Conservation (phyloP, 2,113 vertebrate genomes). For the Brevimyrus niger region DNA sequence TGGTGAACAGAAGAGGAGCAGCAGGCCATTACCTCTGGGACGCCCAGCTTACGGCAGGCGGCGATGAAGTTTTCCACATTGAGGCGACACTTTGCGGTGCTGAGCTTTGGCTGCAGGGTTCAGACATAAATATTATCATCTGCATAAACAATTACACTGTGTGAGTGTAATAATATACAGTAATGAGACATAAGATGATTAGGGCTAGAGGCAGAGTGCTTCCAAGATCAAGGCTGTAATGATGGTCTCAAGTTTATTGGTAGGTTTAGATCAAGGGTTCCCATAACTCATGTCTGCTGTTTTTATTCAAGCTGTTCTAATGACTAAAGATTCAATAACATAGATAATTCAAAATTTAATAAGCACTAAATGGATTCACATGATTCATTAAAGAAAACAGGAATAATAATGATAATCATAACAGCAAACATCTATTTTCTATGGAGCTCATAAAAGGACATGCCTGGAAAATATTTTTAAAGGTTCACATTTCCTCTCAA, state of each 20-base stretch:
- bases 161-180: background rate
- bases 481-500: background rate
- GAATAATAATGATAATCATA: background rate
- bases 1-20: background rate
- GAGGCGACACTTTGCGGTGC: slow-evolving; percentile 68
- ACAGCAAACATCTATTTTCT: background rate
- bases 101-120: slow-evolving; percentile 73
- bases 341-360: background rate
- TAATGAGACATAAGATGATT: background rate
- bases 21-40: slow-evolving; percentile 68
- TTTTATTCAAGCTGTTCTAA: background rate
- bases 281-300: background rate
- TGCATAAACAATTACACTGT: background rate
- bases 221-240: background rate
- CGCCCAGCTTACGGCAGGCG: slow-evolving; percentile 77
- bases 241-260: background rate
- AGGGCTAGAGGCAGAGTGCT: background rate
- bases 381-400: background rate
- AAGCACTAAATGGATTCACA: background rate
- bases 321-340: background rate
- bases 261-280: background rate
- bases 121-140: background rate
- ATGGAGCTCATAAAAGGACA: background rate
- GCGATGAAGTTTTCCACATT: slow-evolving; percentile 79
- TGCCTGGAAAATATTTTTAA: background rate